These are phyloP conservation scores for Oryctolagus cuniculus DNA, from an alignment of 2,113 vertebrate species.

Conservation along the genomic window DNA sequence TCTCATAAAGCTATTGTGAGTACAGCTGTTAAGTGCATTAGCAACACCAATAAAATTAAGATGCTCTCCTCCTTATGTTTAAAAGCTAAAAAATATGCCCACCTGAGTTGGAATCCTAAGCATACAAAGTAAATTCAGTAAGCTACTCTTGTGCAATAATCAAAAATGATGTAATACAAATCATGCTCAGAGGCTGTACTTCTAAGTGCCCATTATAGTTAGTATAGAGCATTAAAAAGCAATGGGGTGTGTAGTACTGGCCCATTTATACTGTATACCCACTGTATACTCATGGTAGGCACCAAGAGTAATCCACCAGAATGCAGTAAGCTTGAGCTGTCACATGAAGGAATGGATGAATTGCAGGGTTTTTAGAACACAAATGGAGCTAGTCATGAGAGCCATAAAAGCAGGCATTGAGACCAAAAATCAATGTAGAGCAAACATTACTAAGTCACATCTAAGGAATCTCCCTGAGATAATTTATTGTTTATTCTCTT, in stretches of 20 bases:
- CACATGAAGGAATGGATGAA: slow-evolving; percentile 5
- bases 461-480: not conserved
- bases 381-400: not conserved
- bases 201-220: slow-evolving; percentile 56
- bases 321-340: not conserved
- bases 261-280: slow-evolving; percentile 67
- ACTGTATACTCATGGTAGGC: not conserved
- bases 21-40: slow-evolving; percentile 72
- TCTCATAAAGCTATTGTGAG: slow-evolving; percentile 72
- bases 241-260: slow-evolving; percentile 38
- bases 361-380: not conserved
- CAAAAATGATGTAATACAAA: slow-evolving; percentile 66
- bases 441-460: not conserved
- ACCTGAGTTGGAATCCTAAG: slow-evolving; percentile 54
- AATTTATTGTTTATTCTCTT: not conserved
- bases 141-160: slow-evolving; percentile 49
- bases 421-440: slow-evolving; percentile 40
- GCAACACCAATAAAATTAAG: slow-evolving; percentile 72
- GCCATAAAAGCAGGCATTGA: slow-evolving; percentile 17
- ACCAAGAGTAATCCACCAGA: not conserved
- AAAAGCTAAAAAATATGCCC: slow-evolving; percentile 50
- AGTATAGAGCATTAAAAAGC: slow-evolving; percentile 53
- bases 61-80: slow-evolving; percentile 39
- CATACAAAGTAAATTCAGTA: slow-evolving; percentile 30
- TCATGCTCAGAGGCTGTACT: slow-evolving; percentile 66